phyloP scores from a whole-genome alignment of 2,888 invertebrate species.

The Yponomeuta sedellus region DNA sequence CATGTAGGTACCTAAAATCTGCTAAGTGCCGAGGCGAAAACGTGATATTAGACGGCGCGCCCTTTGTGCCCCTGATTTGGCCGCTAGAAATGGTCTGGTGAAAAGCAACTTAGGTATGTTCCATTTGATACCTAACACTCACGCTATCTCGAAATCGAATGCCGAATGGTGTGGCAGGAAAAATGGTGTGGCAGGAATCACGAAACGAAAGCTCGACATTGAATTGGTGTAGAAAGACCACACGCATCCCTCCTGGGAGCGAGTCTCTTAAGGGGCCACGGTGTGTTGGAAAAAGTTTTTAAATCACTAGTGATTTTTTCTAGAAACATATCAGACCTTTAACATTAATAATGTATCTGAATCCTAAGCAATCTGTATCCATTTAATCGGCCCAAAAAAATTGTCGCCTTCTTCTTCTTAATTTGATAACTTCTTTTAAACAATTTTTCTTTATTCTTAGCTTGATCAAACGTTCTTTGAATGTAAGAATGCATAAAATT shows the following conservation, averaged over 20 bases:
- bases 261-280: not conserved
- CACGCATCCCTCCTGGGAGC: no score
- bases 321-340: not conserved
- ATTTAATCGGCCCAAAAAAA: no score
- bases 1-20: not conserved
- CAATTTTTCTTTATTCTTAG: no score
- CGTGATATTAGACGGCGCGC: not conserved
- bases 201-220: not conserved
- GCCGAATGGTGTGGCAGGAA: not conserved
- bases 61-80: not conserved
- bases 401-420: no score
- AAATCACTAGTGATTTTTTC: no score
- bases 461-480: no score
- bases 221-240: not conserved
- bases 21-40: not conserved
- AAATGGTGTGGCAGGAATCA: not conserved
- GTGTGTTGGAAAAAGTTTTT: not conserved
- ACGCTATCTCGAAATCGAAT: conserved; percentile 3
- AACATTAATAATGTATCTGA: not conserved
- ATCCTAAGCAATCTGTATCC: no score
- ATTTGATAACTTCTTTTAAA: no score
- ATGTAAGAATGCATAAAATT: no score
- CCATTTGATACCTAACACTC: not conserved
- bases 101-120: not conserved
- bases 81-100: not conserved